These are phyloP conservation scores for Caretta caretta DNA, from an alignment of 2,113 vertebrate genomes.

Conservation along the genomic window DNA sequence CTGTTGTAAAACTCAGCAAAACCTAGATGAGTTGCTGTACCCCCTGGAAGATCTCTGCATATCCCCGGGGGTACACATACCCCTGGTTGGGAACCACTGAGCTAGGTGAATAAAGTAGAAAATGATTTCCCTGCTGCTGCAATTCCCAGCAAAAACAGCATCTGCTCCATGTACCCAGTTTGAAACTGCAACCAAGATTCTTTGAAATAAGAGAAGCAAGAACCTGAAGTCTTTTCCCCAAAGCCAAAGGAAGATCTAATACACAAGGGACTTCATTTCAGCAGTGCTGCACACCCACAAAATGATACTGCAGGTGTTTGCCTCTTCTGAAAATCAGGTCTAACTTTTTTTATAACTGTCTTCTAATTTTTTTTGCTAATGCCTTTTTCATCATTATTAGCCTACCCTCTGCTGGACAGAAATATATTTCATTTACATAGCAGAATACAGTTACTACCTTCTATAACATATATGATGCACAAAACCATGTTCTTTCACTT, in stretches of 20 bases:
- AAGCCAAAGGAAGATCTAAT: background rate
- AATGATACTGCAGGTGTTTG: no score
- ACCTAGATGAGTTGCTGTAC: no score
- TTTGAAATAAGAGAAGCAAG: background rate
- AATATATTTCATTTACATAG: background rate
- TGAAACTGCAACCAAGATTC: background rate
- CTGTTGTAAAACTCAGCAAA: no score
- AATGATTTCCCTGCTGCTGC: background rate
- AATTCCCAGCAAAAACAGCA: background rate
- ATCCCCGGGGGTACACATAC: no score
- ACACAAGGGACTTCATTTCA: background rate
- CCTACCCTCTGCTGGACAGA: background rate
- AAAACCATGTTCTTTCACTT: background rate
- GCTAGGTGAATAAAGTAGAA: background rate
- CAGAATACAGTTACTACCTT: background rate
- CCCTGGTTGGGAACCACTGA: background rate
- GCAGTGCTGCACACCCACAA: background rate
- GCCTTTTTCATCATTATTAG: background rate
- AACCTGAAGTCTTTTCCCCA: background rate
- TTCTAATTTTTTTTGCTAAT: background rate
- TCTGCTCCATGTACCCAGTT: background rate
- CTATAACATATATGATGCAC: background rate
- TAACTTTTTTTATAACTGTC: background rate
- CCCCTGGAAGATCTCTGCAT: no score
- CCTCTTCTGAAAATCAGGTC: background rate